Evolutionary conservation across 2,888 invertebrate genomes (phyloP).

Genomic region (Oligia latruncula): DNA sequence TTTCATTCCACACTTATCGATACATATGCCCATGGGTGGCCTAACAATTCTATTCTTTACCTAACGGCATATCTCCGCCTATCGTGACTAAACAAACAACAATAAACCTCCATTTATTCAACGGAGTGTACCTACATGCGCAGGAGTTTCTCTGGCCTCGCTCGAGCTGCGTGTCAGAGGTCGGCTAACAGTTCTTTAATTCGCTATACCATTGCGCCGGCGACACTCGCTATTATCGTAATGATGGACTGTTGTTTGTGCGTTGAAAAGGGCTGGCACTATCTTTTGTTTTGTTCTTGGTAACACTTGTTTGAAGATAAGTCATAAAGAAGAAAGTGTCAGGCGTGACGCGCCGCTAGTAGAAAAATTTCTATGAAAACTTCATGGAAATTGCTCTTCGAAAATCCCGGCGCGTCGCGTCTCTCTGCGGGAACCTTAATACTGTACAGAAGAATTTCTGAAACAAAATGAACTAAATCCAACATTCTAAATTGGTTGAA

Average conservation of each 20-base stretch:
- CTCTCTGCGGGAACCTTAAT: background rate
- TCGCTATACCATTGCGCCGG: conserved; percentile 49
- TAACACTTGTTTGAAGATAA: background rate
- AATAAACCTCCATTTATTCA: conserved; percentile 34
- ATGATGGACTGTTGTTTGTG: conserved; percentile 27
- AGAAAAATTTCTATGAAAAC: background rate
- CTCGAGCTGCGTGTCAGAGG: conserved; percentile 58
- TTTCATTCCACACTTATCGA: background rate
- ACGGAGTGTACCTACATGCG: conserved; percentile 36
- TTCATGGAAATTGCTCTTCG: background rate
- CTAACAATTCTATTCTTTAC: background rate
- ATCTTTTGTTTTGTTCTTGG: conserved; percentile 6
- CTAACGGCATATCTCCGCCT: conserved; percentile 21
- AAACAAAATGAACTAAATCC: background rate
- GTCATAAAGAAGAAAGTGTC: background rate
- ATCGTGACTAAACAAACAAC: conserved; percentile 50
- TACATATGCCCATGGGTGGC: background rate
- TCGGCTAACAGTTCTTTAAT: conserved; percentile 66
- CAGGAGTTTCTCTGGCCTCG: conserved; percentile 61
- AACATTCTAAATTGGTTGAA: background rate
- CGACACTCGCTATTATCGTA: conserved; percentile 44
- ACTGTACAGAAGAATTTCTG: background rate
- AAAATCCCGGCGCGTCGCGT: background rate
- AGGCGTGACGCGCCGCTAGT: background rate
- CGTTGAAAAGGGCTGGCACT: conserved; percentile 8